Base-by-base conservation (phyloP, 2,888 invertebrate species). In the Teleogryllus oceanicus region DNA sequence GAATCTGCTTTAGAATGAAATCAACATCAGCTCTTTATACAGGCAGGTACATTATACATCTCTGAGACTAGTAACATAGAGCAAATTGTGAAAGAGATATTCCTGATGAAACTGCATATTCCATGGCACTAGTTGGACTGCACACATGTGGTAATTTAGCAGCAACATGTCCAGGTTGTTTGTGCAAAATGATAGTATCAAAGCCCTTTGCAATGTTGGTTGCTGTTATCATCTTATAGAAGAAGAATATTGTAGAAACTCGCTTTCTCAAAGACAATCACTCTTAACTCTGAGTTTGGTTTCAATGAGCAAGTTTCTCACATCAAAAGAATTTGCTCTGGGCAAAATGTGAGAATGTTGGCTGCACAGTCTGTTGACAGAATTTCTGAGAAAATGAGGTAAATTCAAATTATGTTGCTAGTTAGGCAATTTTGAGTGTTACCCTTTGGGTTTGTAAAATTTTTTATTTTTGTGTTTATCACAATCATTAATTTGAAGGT, bases 81-180 rank as follows among this genome's bases (percentile, higher is more conserved):
- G 0, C 83, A 86, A 2, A 84, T 89, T 91, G 78, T 82, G 49
- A 51, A 78, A 13, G 80, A 80, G 24, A 75, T 78, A 37, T 81
- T 81, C 51, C 21, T 12, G 37, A 20, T 20, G 75, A 76, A 3
- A 49, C 11, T 24, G 20, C 13, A 2, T 75, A 51, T 20, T 13
- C 50, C 20, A 24, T 87, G 49, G 84, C 87, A 77, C 83, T 91
- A 76, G 85, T 90, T 85, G 97, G 97, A 16, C 89, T 97, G 11
- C 97, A 97, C 85, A 96, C 97, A 0, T 97, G 97, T 86, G 97
- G 97, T 0, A 92, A 94, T 87, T 88, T 97, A 11, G 93, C 94
- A 0, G 89, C 94, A 1, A 91, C 92, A 16, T 92, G 92, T 75
- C 87, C 1, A 90, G 91, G 82, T 88, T 94, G 18, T 97, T 95